These are phyloP conservation scores for Drosophila lacteicornis DNA, from an alignment of 1,140 invertebrate species.

Conservation along the genomic window DNA sequence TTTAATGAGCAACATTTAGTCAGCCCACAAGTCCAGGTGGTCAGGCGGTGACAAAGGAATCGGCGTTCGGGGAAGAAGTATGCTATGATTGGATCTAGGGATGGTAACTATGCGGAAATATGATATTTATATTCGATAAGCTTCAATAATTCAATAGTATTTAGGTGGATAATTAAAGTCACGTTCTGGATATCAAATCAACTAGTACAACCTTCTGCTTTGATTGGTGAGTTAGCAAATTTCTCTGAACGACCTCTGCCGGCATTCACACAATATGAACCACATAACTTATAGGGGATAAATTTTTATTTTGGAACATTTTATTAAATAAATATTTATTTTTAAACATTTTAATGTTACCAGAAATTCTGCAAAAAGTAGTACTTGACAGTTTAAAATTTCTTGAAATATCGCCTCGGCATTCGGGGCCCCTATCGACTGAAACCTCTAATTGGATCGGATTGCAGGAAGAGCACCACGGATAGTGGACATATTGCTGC, in stretches of 20 bases:
- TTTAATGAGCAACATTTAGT: slow-evolving; percentile 79
- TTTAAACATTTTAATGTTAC: too few relatives aligned
- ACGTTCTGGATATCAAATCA: background rate
- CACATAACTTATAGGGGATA: too few relatives aligned
- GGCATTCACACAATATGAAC: too few relatives aligned
- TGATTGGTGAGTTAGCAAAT: too few relatives aligned
- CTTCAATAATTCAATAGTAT: background rate
- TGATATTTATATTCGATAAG: background rate
- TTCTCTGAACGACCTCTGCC: too few relatives aligned
- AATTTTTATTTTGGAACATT: background rate
- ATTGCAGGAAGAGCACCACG: slow-evolving; percentile 16
- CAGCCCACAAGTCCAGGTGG: slow-evolving; percentile 52
- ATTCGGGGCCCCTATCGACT: background rate
- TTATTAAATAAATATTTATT: background rate
- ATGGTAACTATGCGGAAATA: slow-evolving; percentile 7
- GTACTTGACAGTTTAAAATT: too few relatives aligned
- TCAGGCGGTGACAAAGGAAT: slow-evolving; percentile 4
- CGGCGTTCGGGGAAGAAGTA: background rate
- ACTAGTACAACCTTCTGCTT: too few relatives aligned
- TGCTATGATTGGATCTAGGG: slow-evolving; percentile 5
- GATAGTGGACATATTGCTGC: slow-evolving; percentile 4
- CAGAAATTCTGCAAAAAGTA: background rate
- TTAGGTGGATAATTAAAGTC: too few relatives aligned
- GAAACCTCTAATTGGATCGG: slow-evolving; percentile 32
- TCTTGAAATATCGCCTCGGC: background rate